Evolutionary conservation across 2,113 vertebrate species (phyloP), one percentile per base, ranked within the genome.

Genomic region (Tragulus kanchil): DNA sequence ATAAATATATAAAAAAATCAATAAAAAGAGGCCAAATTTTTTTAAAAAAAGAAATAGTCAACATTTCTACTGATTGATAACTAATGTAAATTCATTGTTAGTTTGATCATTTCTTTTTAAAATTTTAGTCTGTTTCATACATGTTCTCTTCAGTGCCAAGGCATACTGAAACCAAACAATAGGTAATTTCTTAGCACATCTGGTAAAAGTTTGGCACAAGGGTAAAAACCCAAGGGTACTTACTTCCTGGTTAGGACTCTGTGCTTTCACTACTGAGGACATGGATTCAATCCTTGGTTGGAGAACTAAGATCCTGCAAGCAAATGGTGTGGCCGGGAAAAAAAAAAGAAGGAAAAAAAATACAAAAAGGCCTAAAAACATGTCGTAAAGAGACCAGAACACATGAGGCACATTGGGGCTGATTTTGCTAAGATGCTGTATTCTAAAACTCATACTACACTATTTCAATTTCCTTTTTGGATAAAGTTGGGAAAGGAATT

Each of bases 261-360:
- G 26, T 31, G 75, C 75, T 52, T 52, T 52, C 50, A 31, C 48
- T 52, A 15, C 26, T 52, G 75, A 78, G 26, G 26, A 48, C 48
- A 17, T 8, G 28, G 48, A 4, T 78, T 78, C 75, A 78, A 0
- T 52, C 26, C 75, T 31, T 52, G 48, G 28, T 19, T 15, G 52
- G 75, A 48, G 75, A 78, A 15, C 48, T 52, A 31, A 78, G 26
- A 6, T 52, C 15, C 26, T 78, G 15, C 26, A 78, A 78, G 26
- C 26, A 0, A 52, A 26, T 10, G 26, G 48, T 10, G 48, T 0
- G 0, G 28, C 8, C 16, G 0, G 36, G 36, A 36, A 36, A 36
- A 31, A 78, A 31, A 19, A 52, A 52, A 52, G 8, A 77, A 50
- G 48, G 56, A 56, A 56, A 81, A 83, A 45, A 73, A 36, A 36